Base-by-base conservation (phyloP, 2,797 vertebrate genomes). In the Zalophus californianus region DNA sequence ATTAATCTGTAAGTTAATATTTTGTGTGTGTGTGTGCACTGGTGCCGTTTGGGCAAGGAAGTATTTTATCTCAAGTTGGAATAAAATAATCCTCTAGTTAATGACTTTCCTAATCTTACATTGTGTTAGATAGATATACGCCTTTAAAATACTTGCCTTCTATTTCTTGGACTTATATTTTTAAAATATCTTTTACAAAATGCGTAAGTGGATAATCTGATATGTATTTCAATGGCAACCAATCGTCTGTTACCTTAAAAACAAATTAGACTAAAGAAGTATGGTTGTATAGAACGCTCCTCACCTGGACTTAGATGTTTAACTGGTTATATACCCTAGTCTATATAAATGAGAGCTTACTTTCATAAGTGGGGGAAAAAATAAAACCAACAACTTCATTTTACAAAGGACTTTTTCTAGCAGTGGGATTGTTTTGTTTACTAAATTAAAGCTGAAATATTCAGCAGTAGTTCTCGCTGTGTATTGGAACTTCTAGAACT, bases 121-220 rank as follows among this genome's bases (percentile, higher is more conserved):
- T 95, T 86, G n/a, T 72, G 54, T n/a, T 29, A 7, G 60, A 25
- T 32, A 77, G 62, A 23, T 29, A 77, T n/a, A 44, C 90, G 44
- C 41, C n/a, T 90, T 83, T 78, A 92, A 97, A 94, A 64, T 77
- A 25, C 48, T 70, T 94, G 73, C 32, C 38, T 79, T 94, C 23
- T 27, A 50, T 87, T 66, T 94, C 23, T 75, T 88, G 58, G 27
- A 48, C 84, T 72, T 90, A 25, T 50, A 25, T 41, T 70, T 80
- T 91, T 82, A 1, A 86, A 90, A 50, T 78, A n/a, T 23, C 4
- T 86, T 90, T 77, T 41, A 58, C 54, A 96, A 91, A 93, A 21
- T 44, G 7, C 20, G 3, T 52, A 52, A 35, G 7, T 83, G 13
- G 11, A 41, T 77, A 86, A 41, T 64, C 20, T 91, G 38, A 58